A percentile compares a stretch with the other conserved stretches of the same genome.
These are phyloP conservation scores for Uloborus diversus DNA, from an alignment of 1,140 invertebrate species.

Conservation along the genomic window DNA sequence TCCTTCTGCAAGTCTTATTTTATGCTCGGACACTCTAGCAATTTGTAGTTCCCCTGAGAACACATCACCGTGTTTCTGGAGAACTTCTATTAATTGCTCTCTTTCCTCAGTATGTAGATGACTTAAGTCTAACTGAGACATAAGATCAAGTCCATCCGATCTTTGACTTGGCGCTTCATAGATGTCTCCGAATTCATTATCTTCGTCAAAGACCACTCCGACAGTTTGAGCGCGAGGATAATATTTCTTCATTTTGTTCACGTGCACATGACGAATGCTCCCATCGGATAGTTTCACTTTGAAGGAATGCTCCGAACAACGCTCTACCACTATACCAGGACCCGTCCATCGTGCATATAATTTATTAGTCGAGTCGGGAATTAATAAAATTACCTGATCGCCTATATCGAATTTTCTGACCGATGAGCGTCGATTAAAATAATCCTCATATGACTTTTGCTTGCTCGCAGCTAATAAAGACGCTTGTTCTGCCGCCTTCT, in stretches of 20 bases:
- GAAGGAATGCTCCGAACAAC: not conserved
- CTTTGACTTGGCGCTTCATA: not conserved
- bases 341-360: slow-evolving; percentile 14
- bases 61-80: not conserved
- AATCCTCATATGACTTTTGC: not conserved
- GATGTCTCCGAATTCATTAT: not conserved
- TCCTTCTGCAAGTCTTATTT: not conserved
- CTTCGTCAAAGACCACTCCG: not conserved
- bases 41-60: not conserved
- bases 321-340: not conserved
- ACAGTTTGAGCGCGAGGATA: not conserved
- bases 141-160: not conserved
- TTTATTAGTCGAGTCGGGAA: slow-evolving; percentile 29
- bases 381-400: slow-evolving; percentile 10
- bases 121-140: not conserved
- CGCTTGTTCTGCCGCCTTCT: not conserved
- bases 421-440: not conserved
- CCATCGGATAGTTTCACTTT: not conserved
- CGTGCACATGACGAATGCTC: not conserved
- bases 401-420: not conserved
- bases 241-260: slow-evolving; percentile 11
- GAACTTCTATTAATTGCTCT: not conserved
- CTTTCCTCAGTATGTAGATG: not conserved
- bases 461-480: too few species aligned
- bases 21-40: not conserved